Evolutionary conservation across 2,797 vertebrate genomes (phyloP).

Genomic region (Megaceryle alcyon): DNA sequence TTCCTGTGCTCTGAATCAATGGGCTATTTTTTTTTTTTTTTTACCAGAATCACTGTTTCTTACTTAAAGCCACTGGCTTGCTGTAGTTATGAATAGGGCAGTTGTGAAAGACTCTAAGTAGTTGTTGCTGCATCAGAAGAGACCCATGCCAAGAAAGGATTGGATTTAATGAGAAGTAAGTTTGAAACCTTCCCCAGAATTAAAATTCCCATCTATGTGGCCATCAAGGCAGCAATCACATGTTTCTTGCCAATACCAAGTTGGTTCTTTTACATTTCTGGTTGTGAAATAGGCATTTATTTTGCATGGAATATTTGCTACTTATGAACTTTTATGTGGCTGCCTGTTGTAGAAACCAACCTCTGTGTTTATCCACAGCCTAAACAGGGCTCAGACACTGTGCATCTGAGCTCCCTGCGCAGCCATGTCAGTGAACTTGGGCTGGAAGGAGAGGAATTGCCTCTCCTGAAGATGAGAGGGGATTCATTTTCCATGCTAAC

Average conservation of each 20-base stretch:
- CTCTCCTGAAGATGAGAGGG: neutral
- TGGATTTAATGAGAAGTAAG: neutral
- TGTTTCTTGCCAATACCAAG: rapidly evolving
- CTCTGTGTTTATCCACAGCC: conserved; percentile 25
- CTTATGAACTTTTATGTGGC: neutral
- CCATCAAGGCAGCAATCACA: rapidly evolving
- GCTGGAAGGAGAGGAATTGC: conserved; percentile 26
- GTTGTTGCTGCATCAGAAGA: neutral
- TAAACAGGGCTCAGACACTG: conserved; percentile 20
- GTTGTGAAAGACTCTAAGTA: neutral
- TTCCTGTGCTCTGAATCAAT: rapidly evolving
- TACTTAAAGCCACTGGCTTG: rapidly evolving
- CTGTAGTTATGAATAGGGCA: neutral
- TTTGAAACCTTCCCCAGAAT: neutral
- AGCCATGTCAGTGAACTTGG: neutral
- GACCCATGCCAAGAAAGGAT: neutral
- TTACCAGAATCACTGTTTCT: neutral
- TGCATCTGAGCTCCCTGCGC: neutral
- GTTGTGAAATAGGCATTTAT: neutral
- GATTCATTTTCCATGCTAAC: conserved; percentile 53
- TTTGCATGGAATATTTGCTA: neutral
- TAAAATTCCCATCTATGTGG: neutral
- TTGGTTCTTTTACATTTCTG: rapidly evolving
- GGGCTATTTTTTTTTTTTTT: neutral
- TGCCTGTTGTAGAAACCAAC: neutral